Conservation (phyloP, 2,888 invertebrate genomes). For the Fragum whitleyi region DNA sequence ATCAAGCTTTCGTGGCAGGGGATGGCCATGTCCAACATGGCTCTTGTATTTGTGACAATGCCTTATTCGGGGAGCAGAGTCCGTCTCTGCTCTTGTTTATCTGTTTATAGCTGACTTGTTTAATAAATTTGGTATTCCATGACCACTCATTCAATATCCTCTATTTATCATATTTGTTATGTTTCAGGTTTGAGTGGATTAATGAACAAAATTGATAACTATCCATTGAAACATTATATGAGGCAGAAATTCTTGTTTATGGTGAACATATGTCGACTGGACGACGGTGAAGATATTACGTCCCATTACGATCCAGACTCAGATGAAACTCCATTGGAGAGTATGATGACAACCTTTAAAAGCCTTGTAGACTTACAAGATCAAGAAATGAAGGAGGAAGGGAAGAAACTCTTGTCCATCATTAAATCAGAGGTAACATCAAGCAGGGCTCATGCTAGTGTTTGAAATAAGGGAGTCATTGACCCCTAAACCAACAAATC, state of each 20-base stretch:
- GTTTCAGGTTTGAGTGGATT: slow-evolving; percentile 8
- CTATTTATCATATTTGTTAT: no score
- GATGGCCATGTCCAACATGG: no score
- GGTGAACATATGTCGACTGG: slow-evolving; percentile 55
- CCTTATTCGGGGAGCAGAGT: no score
- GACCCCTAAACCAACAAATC: no score
- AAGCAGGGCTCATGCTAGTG: no score
- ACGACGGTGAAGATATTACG: slow-evolving; percentile 61
- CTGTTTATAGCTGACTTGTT: no score
- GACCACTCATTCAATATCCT: no score
- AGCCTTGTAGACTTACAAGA: slow-evolving; percentile 38
- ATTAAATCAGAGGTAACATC: slow-evolving; percentile 52
- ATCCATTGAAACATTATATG: slow-evolving; percentile 14
- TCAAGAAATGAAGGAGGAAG: slow-evolving; percentile 28
- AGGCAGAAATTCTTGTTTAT: slow-evolving; percentile 51
- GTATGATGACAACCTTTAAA: slow-evolving; percentile 46
- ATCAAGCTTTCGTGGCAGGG: no score
- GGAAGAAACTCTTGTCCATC: slow-evolving; percentile 12
- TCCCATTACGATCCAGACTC: slow-evolving; percentile 41
- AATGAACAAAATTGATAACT: not conserved
- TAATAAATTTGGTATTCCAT: no score
- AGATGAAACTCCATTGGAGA: slow-evolving; percentile 63
- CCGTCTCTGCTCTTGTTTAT: no score
- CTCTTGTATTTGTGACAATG: no score
- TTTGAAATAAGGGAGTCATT: no score